A percentile compares a stretch with the other conserved stretches of the same genome.
phyloP scores from a whole-genome alignment of 2,113 vertebrate genomes.

The Parus major region DNA sequence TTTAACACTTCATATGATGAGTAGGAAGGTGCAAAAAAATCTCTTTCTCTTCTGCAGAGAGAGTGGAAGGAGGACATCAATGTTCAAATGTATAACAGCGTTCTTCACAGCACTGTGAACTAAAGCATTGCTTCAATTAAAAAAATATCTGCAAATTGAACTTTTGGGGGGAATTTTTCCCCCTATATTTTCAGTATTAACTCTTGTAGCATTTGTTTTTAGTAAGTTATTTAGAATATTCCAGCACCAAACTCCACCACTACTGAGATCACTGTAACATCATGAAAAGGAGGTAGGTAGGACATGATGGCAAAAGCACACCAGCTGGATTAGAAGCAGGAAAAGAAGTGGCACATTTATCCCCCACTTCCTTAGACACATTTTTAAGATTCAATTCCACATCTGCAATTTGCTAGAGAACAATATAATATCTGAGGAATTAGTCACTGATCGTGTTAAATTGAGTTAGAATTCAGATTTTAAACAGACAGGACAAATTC shows the following conservation, averaged over 20 bases:
- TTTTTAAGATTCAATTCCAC: not conserved
- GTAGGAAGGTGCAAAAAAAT: constrained; percentile 61
- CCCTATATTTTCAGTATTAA: not conserved
- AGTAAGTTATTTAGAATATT: not conserved
- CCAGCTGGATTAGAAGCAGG: not conserved
- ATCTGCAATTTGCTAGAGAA: not conserved
- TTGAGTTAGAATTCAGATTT: not conserved
- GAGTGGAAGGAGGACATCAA: constrained; percentile 18
- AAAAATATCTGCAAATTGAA: not conserved
- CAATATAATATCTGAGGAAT: not conserved
- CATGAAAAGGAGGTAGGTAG: not conserved
- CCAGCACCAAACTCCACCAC: not conserved
- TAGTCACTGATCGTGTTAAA: not conserved
- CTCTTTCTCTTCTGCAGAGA: not conserved
- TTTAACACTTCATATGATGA: constrained; percentile 61
- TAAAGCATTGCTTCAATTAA: not conserved
- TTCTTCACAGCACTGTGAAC: not conserved
- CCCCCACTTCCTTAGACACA: not conserved
- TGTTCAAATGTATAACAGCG: not conserved
- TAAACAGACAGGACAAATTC: not conserved
- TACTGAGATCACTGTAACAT: not conserved
- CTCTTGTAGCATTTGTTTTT: not conserved
- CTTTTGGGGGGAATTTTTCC: accelerated
- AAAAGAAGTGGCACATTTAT: not conserved
- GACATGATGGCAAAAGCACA: not conserved